phyloP scores from a whole-genome alignment of 2,888 invertebrate genomes.

The Masnerella sp. region DNA sequence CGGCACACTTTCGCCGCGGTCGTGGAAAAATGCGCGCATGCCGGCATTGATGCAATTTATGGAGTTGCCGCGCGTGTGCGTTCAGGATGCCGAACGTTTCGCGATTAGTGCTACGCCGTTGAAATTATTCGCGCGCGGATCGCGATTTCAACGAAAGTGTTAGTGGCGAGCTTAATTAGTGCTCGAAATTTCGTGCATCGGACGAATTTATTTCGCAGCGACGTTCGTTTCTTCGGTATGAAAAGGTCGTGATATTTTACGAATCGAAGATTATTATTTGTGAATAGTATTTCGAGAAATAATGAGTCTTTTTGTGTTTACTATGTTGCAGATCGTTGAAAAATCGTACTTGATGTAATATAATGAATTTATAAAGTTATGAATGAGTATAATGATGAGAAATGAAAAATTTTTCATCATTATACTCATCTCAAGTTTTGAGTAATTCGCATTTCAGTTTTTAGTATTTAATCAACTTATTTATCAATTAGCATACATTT shows the following conservation, averaged over 20 bases:
- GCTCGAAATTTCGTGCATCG: conserved; percentile 5
- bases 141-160: conserved; percentile 37
- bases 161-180: conserved; percentile 19
- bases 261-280: too few species aligned
- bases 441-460: too few species aligned
- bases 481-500: too few species aligned
- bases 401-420: too few species aligned
- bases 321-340: too few species aligned
- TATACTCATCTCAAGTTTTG: too few species aligned
- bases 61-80: conserved; percentile 16
- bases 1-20: conserved; percentile 30
- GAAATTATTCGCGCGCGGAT: conserved; percentile 30
- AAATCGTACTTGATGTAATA: too few species aligned
- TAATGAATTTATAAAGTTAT: too few species aligned
- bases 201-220: conserved; percentile 22
- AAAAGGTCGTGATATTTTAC: conserved; percentile 22
- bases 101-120: conserved; percentile 32
- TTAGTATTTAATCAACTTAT: too few species aligned
- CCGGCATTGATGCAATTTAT: conserved; percentile 24
- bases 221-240: conserved; percentile 10
- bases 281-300: too few species aligned
- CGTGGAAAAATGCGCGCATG: background rate
- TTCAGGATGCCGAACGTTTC: conserved; percentile 29
- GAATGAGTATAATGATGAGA: too few species aligned
- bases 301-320: too few species aligned